A percentile compares a stretch with the other conserved stretches of the same genome.
These are phyloP conservation scores for Zosterops japonicus DNA, from an alignment of 2,113 vertebrate genomes.

Conservation along the genomic window DNA sequence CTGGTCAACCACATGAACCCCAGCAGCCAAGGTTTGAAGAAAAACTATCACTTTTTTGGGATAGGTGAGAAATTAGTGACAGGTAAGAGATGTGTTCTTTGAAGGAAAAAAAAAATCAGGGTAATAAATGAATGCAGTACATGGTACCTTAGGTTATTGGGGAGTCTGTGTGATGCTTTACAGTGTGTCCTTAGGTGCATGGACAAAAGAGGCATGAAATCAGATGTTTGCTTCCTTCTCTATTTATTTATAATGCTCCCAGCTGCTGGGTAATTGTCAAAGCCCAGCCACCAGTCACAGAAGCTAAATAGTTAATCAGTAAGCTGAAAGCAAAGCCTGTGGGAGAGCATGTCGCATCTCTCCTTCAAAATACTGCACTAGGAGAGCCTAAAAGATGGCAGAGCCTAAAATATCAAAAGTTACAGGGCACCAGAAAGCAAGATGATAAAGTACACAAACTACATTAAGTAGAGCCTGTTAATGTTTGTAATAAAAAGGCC, in stretches of 20 bases:
- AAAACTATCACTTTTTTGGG: not conserved
- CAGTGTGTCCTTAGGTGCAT: not conserved
- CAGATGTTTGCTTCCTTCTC: not conserved
- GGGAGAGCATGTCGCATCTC: not conserved
- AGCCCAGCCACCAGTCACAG: not conserved
- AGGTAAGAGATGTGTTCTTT: not conserved
- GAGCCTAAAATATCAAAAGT: not conserved
- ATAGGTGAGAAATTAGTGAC: not conserved
- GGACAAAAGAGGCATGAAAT: not conserved
- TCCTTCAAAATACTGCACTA: not conserved
- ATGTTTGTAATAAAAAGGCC: not conserved
- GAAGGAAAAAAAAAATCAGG: not conserved
- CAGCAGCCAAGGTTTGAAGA: not conserved
- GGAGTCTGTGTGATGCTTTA: not conserved
- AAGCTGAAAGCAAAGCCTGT: not conserved
- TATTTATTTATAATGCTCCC: not conserved
- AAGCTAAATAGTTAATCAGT: not conserved
- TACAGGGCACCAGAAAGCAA: not conserved
- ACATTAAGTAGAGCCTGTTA: not conserved
- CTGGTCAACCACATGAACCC: fast-evolving
- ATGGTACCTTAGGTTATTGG: not conserved
- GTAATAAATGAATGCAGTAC: not conserved
- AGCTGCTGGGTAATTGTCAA: not conserved
- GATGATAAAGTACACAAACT: not conserved
- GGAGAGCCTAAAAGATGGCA: not conserved